Evolutionary conservation across 2,113 vertebrate species (phyloP), one percentile per base, ranked within the genome.

Genomic region (Marmota monax): DNA sequence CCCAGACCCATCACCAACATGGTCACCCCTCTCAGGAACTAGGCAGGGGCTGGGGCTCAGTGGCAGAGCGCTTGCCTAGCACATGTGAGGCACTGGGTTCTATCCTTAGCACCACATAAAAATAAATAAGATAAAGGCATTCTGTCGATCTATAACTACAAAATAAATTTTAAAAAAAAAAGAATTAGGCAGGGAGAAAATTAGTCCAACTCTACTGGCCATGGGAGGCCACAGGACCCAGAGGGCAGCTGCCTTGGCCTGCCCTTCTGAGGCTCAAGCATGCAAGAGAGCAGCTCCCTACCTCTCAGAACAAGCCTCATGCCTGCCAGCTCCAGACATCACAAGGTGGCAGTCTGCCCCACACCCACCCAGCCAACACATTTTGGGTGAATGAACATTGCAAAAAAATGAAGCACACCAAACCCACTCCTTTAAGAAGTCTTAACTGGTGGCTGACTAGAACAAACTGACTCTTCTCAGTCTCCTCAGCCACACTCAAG

Each of bases 191-290:
- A 0, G 5, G 13, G 7, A 63, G 61, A 23, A 74, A 70, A 18
- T 39, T 5, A 6, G 88, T 18, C 32, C 11, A 1, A 14, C 4
- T 14, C 42, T 29, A n/a, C 70, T 4, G 16, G 45, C 20, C 7
- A 32, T 0, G 6, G 18, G 39, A 70, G 14, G 48, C 51, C n/a
- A 58, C 18, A 5, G 29, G 45, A 23, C 69, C 42, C 29, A 10
- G 4, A 39, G 20, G 56, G 45, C 16, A 16, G 92, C 32, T 70
- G 6, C 12, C 0, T 1, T 1, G 23, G 9, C 12, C 0, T 1
- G 1, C 32, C 37, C 13, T 34, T n/a, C 45, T 2, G 0, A 7
- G 7, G 18, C 72, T 70, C 0, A 0, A 0, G 7, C 8, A 42
- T 17, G 34, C 8, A 2, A 39, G 39, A 6, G 0, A 2, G 34